Conservation (phyloP, 2,797 vertebrate genomes). For the Australoheros facetus region DNA sequence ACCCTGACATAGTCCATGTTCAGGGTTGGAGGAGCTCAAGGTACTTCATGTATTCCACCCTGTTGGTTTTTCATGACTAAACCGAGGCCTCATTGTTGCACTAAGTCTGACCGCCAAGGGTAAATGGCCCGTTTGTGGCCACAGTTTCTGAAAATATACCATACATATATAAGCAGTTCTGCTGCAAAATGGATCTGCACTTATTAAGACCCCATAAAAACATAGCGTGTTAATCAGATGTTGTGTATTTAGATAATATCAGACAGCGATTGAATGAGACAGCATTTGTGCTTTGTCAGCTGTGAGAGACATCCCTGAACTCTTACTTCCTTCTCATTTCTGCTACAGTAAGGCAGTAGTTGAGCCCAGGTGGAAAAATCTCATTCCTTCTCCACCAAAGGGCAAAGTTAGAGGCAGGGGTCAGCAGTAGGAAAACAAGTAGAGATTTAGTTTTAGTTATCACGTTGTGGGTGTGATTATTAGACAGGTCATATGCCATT, state of each 20-base stretch:
- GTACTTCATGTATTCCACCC: slow-evolving; percentile 32
- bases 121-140: slow-evolving; percentile 46
- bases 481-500: too few species aligned
- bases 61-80: slow-evolving; percentile 59
- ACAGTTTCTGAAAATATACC: slow-evolving; percentile 50
- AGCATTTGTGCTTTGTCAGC: slow-evolving; percentile 51
- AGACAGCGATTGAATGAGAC: slow-evolving; percentile 39
- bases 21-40: background rate
- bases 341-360: background rate
- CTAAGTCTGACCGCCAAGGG: slow-evolving; percentile 44
- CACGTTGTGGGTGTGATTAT: background rate
- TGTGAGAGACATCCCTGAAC: slow-evolving; percentile 30
- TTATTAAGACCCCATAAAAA: slow-evolving; percentile 50
- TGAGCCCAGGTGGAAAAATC: slow-evolving; percentile 18
- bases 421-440: background rate
- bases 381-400: slow-evolving; percentile 1
- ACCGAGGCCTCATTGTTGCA: slow-evolving; percentile 53
- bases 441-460: slow-evolving; percentile 11
- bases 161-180: slow-evolving; percentile 18
- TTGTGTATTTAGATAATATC: slow-evolving; percentile 67
- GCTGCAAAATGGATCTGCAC: slow-evolving; percentile 50
- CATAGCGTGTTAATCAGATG: slow-evolving; percentile 53
- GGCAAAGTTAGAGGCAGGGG: background rate
- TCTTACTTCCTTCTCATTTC: slow-evolving; percentile 13
- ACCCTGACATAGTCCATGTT: slow-evolving; percentile 58